Percentiles rank a stretch among this genome's conserved stretches.
Conservation (phyloP, 2,888 invertebrate species). For the Hyalella azteca region DNA sequence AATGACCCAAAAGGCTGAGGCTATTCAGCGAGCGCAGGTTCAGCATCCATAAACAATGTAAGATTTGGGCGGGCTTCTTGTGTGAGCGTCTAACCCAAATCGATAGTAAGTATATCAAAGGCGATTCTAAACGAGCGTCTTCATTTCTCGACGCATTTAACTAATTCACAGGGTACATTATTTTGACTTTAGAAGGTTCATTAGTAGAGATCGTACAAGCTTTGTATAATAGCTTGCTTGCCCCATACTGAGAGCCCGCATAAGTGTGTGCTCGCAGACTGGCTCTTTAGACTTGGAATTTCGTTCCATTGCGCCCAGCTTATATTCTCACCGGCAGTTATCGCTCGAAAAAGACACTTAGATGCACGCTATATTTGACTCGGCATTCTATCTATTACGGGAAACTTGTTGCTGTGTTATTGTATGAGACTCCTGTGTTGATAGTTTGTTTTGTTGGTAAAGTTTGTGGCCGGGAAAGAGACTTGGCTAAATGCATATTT, state of each 20-base stretch:
- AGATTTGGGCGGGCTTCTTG: neutral
- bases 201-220: slow-evolving; percentile 32
- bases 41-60: slow-evolving; percentile 8
- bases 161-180: slow-evolving; percentile 22
- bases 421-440: too few species aligned
- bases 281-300: too few species aligned
- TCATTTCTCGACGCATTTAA: slow-evolving; percentile 37
- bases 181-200: slow-evolving; percentile 36
- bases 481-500: too few species aligned
- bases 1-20: slow-evolving; percentile 25
- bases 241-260: slow-evolving; percentile 30
- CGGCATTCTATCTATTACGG: too few species aligned
- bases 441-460: too few species aligned
- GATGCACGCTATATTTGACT: too few species aligned
- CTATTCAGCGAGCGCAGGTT: neutral
- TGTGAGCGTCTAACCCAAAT: slow-evolving; percentile 4
- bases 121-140: slow-evolving; percentile 29
- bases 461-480: too few species aligned
- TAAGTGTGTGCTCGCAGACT: slow-evolving; percentile 7
- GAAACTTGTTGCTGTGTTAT: too few species aligned
- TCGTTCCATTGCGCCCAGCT: too few species aligned
- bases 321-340: too few species aligned
- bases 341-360: too few species aligned
- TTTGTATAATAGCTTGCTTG: slow-evolving; percentile 19
- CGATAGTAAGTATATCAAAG: slow-evolving; percentile 34